These are phyloP conservation scores for Petaurus breviceps DNA, from an alignment of 2,113 vertebrate genomes.

Conservation along the genomic window DNA sequence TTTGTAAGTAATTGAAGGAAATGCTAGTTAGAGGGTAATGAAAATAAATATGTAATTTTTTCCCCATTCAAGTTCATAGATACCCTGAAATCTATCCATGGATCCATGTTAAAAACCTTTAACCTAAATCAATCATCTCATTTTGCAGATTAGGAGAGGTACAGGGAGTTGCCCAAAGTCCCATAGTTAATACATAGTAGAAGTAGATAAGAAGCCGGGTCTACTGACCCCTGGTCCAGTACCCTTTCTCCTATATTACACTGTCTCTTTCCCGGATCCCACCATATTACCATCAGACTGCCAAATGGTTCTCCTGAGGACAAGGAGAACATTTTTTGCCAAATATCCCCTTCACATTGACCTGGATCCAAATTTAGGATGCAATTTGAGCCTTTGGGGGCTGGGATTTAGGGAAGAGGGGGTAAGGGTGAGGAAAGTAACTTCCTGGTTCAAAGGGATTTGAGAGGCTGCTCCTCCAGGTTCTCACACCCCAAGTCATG, in stretches of 20 bases:
- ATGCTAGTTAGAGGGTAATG: neutral
- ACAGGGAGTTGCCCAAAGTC: neutral
- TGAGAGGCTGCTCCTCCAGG: slow-evolving; percentile 37
- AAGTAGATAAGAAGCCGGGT: neutral
- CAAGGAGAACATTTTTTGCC: slow-evolving; percentile 59
- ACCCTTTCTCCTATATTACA: neutral
- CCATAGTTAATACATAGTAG: neutral
- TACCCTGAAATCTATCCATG: neutral
- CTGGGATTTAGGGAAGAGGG: slow-evolving; percentile 39
- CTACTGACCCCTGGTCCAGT: neutral
- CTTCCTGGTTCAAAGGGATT: slow-evolving; percentile 56
- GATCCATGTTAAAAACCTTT: neutral
- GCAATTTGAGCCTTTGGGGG: slow-evolving; percentile 50
- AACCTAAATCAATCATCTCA: neutral
- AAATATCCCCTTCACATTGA: slow-evolving; percentile 17
- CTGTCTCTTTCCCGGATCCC: neutral
- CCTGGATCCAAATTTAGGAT: slow-evolving; percentile 50
- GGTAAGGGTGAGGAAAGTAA: slow-evolving; percentile 53
- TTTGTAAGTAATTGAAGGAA: neutral
- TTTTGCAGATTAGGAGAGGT: neutral
- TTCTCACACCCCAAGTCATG: slow-evolving; percentile 22
- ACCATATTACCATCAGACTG: slow-evolving; percentile 18
- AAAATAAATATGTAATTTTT: neutral
- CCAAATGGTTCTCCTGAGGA: slow-evolving; percentile 35
- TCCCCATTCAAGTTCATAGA: neutral